phyloP scores from a whole-genome alignment of 2,797 vertebrate genomes.

The Ptychobarbus kaznakovi region DNA sequence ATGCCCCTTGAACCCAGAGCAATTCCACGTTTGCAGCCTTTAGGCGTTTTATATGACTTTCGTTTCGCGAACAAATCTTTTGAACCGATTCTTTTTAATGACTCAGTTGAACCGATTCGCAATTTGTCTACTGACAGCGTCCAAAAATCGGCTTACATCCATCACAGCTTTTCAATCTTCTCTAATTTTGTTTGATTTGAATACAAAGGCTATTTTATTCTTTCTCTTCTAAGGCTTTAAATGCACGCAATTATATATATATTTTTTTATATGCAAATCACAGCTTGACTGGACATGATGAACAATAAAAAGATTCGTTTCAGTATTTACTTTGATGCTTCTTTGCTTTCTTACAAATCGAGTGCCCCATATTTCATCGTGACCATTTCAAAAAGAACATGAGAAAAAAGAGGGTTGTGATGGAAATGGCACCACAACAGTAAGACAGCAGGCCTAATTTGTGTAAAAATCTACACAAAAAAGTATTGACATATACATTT shows the following conservation, averaged over 20 bases:
- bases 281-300: not conserved
- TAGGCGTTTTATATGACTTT: slow-evolving; percentile 68
- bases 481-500: not conserved
- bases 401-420: too few species aligned
- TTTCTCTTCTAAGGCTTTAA: not conserved
- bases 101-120: slow-evolving; percentile 1
- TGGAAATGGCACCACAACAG: not conserved
- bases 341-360: not conserved
- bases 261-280: not conserved
- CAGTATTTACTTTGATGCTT: not conserved
- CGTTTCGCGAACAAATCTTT: not conserved
- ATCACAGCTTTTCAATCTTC: not conserved
- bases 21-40: slow-evolving; percentile 61
- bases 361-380: not conserved
- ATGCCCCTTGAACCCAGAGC: slow-evolving; percentile 57
- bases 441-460: not conserved
- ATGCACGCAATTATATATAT: not conserved
- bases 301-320: not conserved
- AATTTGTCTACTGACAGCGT: not conserved
- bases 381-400: not conserved
- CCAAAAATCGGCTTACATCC: not conserved
- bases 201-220: not conserved
- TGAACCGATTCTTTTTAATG: slow-evolving; percentile 7
- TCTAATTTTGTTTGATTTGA: not conserved
- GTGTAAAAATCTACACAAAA: too few species aligned